Evolutionary conservation across 2,888 invertebrate species (phyloP), one percentile per base, ranked within the genome.

Genomic region (Parnassius mnemosyne): DNA sequence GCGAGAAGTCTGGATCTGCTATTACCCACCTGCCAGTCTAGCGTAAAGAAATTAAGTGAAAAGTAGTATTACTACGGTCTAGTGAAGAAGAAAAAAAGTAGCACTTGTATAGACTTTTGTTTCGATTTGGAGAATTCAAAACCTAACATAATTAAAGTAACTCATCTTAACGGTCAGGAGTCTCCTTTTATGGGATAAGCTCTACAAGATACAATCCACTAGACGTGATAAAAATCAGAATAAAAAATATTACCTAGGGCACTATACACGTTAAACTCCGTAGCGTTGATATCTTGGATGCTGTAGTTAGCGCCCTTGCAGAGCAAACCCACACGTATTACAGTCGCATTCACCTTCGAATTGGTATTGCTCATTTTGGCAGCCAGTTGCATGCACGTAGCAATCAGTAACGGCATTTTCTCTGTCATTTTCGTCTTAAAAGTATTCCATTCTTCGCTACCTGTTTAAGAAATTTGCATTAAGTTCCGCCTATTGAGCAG

Each of bases 311-410:
- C 52, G 9, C 75, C 74, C 2, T 68, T 69, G 9, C 65, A 67
- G 11, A 65, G n/a, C 0, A 85, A 69, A 5, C 67, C 66, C 2
- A 64, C 43, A 5, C 75, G 71, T 2, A 82, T 68, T 0, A 67
- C 41, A 1, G 63, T 69, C 0, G 77, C 70, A 3, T 65, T 68
- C n/a, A 76, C 58, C 1, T 64, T 64, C 2, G 68, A 52, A 7
- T 71, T 63, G 0, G 74, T 60, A 13, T 74, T 72, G 44, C 60
- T 67, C 80, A 84, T 85, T 66, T 87, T 87, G 0, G 78, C 76
- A 0, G 80, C 78, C 10, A 87, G 70, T 62, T 77, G 77, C 0
- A 82, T 69, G 61, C 84, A 80, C 0, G 80, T 74, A 7, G 74
- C 74, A 44, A 80, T 74, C 20, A 79, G 54, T 9, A 84, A 64